Percentiles rank a stretch among this genome's conserved stretches.
These are phyloP conservation scores for Caenorhabditis uteleia DNA, from an alignment of 2,888 invertebrate genomes.

Conservation along the genomic window DNA sequence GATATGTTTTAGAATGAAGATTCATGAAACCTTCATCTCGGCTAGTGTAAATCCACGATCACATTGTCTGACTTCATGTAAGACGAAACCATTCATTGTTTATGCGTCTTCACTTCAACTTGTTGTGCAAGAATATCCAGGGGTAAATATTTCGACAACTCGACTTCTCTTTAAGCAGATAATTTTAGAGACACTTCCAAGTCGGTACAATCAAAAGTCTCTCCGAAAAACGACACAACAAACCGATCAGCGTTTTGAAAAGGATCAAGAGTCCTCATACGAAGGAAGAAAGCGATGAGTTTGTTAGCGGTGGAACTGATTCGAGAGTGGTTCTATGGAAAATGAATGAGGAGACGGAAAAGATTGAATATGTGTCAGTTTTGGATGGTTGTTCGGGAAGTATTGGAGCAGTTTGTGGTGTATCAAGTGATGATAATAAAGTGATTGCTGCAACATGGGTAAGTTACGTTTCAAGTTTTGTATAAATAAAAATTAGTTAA, in stretches of 20 bases:
- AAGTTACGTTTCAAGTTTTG: no score
- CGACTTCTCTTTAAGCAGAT: background rate
- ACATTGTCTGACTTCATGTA: conserved; percentile 42
- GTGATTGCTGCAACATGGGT: conserved; percentile 24
- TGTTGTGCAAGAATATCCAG: conserved; percentile 35
- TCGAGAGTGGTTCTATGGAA: conserved; percentile 19
- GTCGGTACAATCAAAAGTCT: conserved; percentile 26
- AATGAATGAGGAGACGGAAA: conserved; percentile 6
- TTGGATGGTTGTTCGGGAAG: conserved; percentile 19
- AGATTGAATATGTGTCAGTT: conserved; percentile 18
- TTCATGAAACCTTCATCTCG: conserved; percentile 33
- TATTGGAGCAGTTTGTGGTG: conserved; percentile 32
- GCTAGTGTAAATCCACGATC: conserved; percentile 47
- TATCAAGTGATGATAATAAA: background rate
- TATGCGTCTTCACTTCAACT: conserved; percentile 45
- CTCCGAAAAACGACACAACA: conserved; percentile 38
- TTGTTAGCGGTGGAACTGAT: conserved; percentile 31
- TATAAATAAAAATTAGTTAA: no score
- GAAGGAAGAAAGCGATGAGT: conserved; percentile 7
- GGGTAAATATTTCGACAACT: conserved; percentile 11
- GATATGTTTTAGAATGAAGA: no score
- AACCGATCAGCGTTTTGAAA: conserved; percentile 44
- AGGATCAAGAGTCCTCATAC: conserved; percentile 35
- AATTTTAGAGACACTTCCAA: conserved; percentile 19
- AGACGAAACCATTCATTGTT: conserved; percentile 17